Percentiles rank a stretch among this genome's conserved stretches.
These are phyloP conservation scores for Pseudorhombus dupliciocellatus DNA, from an alignment of 2,113 vertebrate species.

Conservation along the genomic window DNA sequence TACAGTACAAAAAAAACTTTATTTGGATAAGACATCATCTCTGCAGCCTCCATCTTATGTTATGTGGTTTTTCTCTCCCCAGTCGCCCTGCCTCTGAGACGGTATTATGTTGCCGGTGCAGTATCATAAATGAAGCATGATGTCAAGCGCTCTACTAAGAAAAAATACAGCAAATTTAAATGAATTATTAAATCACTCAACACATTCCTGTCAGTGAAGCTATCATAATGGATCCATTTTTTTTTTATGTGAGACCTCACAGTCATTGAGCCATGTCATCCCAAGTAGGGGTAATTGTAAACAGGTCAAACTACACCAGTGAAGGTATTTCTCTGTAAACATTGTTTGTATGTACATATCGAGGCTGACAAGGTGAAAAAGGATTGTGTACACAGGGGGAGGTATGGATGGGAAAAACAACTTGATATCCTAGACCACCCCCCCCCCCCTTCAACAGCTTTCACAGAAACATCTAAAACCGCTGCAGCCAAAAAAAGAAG, in stretches of 20 bases:
- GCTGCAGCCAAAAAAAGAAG: conserved; percentile 36
- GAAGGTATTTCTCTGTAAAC: conserved; percentile 76
- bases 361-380: conserved; percentile 69
- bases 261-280: conserved; percentile 62
- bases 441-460: conserved; percentile 36
- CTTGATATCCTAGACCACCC: conserved; percentile 39
- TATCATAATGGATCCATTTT: conserved; percentile 40
- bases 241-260: conserved; percentile 52
- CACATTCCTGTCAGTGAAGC: conserved; percentile 36
- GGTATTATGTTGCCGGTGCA: conserved; percentile 61
- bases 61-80: conserved; percentile 42
- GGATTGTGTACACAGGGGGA: conserved; percentile 44
- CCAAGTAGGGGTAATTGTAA: conserved; percentile 62
- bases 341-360: conserved; percentile 82
- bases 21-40: conserved; percentile 58
- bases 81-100: conserved; percentile 55
- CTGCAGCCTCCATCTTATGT: conserved; percentile 53
- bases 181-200: conserved; percentile 35
- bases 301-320: conserved; percentile 63
- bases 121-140: conserved; percentile 76
- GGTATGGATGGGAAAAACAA: conserved; percentile 51
- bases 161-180: conserved; percentile 51
- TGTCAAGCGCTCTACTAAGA: conserved; percentile 61
- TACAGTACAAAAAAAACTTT: conserved; percentile 50
- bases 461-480: conserved; percentile 51